Percentiles rank a stretch among this genome's conserved stretches.
Conservation (phyloP, 35 echinoderm and acorn worm species). For the Patiria miniata region DNA sequence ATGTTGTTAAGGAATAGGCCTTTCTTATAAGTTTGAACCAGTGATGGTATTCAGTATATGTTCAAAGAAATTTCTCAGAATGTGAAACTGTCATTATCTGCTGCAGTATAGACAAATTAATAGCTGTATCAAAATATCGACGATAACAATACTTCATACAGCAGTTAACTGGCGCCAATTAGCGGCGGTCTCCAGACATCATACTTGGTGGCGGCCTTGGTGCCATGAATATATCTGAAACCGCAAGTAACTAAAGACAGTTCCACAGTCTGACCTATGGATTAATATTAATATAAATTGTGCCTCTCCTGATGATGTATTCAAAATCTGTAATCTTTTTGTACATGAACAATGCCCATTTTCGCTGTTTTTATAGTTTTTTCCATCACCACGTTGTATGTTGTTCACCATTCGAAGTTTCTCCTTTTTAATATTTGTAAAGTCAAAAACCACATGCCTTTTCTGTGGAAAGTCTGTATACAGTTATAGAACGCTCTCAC, state of each 20-base stretch:
- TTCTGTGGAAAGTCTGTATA: not conserved
- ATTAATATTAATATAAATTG: not conserved
- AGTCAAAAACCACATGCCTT: not conserved
- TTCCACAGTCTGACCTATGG: not conserved
- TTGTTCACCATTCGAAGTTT: conserved; percentile 2
- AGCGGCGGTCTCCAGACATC: no score
- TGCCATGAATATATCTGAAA: not conserved
- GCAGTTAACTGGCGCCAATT: no score
- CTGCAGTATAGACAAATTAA: no score
- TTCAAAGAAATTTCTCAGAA: conserved; percentile 13
- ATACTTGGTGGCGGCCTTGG: no score
- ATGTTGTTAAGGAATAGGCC: conserved; percentile 6
- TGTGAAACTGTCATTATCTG: not conserved
- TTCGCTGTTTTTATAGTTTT: conserved; percentile 17
- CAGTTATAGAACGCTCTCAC: no score
- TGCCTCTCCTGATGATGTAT: conserved; percentile 26
- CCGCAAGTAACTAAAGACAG: not conserved
- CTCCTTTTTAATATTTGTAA: conserved; percentile 29
- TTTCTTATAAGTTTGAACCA: conserved; percentile 17
- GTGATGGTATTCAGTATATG: conserved; percentile 1
- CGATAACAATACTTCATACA: no score
- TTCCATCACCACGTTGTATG: conserved; percentile 14
- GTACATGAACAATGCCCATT: conserved; percentile 3
- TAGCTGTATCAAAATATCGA: no score
- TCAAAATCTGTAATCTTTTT: conserved; percentile 27